These are phyloP conservation scores for Danio jaintianensis DNA, from an alignment of 2,797 vertebrate species.

Conservation along the genomic window DNA sequence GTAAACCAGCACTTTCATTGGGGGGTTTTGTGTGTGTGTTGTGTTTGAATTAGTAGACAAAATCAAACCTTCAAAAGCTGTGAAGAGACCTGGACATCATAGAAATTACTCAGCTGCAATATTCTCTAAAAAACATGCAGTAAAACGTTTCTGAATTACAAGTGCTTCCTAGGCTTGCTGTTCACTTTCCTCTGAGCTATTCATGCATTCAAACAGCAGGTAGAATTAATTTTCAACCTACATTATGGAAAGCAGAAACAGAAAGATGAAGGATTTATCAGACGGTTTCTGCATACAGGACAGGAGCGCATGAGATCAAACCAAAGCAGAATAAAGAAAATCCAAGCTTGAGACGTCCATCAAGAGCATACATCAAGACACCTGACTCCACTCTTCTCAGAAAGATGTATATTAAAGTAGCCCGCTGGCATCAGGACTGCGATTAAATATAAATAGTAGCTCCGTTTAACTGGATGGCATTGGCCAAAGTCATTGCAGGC, in stretches of 20 bases:
- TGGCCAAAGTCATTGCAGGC: conserved; percentile 21
- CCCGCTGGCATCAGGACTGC: neutral
- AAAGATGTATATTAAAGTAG: conserved; percentile 9
- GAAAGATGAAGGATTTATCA: conserved; percentile 9
- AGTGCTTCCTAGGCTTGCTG: conserved; percentile 57
- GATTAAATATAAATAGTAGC: neutral
- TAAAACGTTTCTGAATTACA: conserved; percentile 8
- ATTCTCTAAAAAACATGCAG: neutral
- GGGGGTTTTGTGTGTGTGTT: neutral
- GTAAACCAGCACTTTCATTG: neutral
- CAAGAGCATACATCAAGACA: conserved; percentile 1
- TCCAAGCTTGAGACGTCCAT: conserved; percentile 4
- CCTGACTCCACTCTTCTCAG: neutral
- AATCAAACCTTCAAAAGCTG: neutral
- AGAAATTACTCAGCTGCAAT: neutral
- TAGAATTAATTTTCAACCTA: conserved; percentile 7
- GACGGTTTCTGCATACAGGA: neutral
- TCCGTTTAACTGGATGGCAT: conserved; percentile 1
- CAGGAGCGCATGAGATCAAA: conserved; percentile 11
- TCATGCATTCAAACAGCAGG: conserved; percentile 18
- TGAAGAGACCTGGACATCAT: neutral
- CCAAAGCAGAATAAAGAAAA: neutral
- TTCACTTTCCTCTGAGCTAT: neutral
- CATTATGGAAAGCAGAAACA: conserved; percentile 8
- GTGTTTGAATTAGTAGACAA: neutral